Evolutionary conservation across 2,797 vertebrate species (phyloP).

Genomic region (Poeciliopsis turneri): DNA sequence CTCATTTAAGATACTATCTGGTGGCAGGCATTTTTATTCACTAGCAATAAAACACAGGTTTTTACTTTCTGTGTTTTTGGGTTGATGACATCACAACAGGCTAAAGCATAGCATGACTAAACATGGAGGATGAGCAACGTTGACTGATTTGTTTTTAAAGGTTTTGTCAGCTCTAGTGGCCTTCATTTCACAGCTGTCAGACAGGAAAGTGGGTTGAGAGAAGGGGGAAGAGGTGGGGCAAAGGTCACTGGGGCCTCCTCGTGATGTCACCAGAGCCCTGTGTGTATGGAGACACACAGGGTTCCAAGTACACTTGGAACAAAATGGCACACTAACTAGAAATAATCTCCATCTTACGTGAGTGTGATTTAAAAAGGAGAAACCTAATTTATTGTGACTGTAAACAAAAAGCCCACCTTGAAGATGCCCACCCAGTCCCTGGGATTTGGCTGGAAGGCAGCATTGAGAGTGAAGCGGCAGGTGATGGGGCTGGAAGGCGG

Average conservation of each 20-base stretch:
- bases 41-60: neutral
- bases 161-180: no score
- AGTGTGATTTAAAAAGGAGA: neutral
- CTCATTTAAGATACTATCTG: neutral
- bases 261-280: neutral
- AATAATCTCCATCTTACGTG: neutral
- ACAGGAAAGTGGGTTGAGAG: no score
- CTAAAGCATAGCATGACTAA: neutral
- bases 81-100: neutral
- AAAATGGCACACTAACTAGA: neutral
- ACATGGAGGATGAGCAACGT: neutral
- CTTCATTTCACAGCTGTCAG: no score
- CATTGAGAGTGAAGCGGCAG: conserved; percentile 82
- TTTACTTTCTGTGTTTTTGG: neutral
- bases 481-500: conserved; percentile 70
- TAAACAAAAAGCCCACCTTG: conserved; percentile 76
- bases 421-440: conserved; percentile 96
- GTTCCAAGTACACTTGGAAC: neutral
- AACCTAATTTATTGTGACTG: neutral
- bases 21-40: neutral
- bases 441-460: conserved; percentile 65
- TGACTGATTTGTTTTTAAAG: neutral
- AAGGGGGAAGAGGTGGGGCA: no score
- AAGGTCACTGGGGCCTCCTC: no score
- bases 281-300: neutral